Evolutionary conservation across 2,888 invertebrate species (phyloP).

Genomic region (Cephus pygmeus): DNA sequence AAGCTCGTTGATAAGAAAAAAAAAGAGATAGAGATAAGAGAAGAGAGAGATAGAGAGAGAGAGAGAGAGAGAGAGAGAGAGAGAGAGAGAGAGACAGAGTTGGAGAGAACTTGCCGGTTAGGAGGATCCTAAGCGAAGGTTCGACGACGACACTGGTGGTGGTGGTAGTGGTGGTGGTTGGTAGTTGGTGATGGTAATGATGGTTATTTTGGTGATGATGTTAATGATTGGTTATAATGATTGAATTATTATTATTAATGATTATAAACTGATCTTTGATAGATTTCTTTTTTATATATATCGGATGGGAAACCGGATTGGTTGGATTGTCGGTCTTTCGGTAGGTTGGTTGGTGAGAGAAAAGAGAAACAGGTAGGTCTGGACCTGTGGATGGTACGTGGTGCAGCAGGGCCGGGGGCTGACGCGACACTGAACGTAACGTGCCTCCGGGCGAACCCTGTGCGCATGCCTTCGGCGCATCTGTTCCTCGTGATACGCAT

Average conservation of each 20-base stretch:
- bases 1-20: slow-evolving; percentile 2
- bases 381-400: slow-evolving; percentile 51
- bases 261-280: neutral
- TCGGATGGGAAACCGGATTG: neutral
- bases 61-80: neutral
- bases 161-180: slow-evolving; percentile 32
- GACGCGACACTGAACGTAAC: slow-evolving; percentile 63
- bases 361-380: slow-evolving; percentile 19
- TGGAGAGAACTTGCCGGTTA: slow-evolving; percentile 40
- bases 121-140: slow-evolving; percentile 28
- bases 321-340: neutral
- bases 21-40: neutral
- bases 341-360: slow-evolving; percentile 29
- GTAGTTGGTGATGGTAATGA: slow-evolving; percentile 20
- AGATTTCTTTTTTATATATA: neutral
- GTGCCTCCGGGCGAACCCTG: slow-evolving; percentile 37
- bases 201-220: neutral
- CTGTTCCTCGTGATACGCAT: slow-evolving; percentile 32
- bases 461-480: slow-evolving; percentile 51
- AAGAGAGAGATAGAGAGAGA: neutral
- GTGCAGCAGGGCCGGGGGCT: slow-evolving; percentile 65
- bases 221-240: neutral
- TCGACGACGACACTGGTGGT: slow-evolving; percentile 20
- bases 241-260: neutral
- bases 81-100: slow-evolving; percentile 5